Evolutionary conservation across 1,140 invertebrate genomes (phyloP), one percentile per base, ranked within the genome.

Genomic region (Caenorhabditis tropicalis): DNA sequence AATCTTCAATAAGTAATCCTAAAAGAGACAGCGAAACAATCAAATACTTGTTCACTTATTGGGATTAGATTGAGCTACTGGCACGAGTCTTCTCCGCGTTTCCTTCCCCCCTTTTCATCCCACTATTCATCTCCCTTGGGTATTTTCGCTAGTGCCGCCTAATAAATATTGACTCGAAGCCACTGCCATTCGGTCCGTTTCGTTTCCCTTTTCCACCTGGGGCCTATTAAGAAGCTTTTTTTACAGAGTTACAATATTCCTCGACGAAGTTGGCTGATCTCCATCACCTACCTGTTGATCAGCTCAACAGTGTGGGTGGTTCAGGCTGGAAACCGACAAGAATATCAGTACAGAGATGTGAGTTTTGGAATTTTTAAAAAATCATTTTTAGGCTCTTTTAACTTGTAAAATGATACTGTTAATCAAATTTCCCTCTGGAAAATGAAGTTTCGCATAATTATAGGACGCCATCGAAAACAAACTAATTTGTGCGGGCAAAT

Each of bases 391-490:
- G 29, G 9, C 1, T 27, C 39, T 79, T 10, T 51, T 51, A 19
- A 51, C 48, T 19, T 3, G 7, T 19, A 51, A n/a, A n/a, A n/a
- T n/a, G n/a, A 51, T 51, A 51, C 48, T 51, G 48, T 16, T 51
- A 51, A 10, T 51, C 3, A 19, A 51, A 51, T 51, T 19, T 51
- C n/a, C n/a, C n/a, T n/a, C n/a, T n/a, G n/a, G 48, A 51, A 46
- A 46, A 51, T 51, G 7, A 49, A 49, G 21, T 1, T 2, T 2
- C 21, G 31, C 21, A 15, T 48, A 10, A 95, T 96, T 51, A 93
- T 95, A 82, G 95, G 95, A 89, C 81, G 89, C 91, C 36, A 90
- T 90, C 10, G 91, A 89, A 58, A 65, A 85, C 33, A 84, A 81
- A 43, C 91, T 83, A 79, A 82, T 90, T 24, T 89, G 89, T 43